Evolutionary conservation across 2,797 vertebrate genomes (phyloP).

Genomic region (Acanthornis magna): DNA sequence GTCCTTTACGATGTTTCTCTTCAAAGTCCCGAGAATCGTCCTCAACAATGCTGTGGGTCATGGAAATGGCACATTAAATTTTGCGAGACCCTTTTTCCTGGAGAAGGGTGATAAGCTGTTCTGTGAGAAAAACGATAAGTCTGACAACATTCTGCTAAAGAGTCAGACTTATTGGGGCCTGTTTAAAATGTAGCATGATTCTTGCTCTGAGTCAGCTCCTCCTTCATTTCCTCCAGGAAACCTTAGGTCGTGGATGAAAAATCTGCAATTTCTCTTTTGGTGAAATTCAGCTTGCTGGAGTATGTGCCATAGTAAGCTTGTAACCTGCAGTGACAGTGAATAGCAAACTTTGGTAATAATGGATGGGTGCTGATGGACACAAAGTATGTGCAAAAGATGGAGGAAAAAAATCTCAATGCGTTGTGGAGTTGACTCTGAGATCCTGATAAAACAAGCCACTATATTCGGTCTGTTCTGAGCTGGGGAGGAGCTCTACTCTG

Average conservation of each 20-base stretch:
- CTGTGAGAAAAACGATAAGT: fast-evolving
- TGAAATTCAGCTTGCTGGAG: not conserved
- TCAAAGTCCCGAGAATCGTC: fast-evolving
- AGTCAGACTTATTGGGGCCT: slow-evolving; percentile 27
- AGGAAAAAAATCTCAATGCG: not conserved
- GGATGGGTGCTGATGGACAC: not conserved
- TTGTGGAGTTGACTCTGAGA: not conserved
- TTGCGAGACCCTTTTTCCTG: slow-evolving; percentile 3
- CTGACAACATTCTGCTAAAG: fast-evolving
- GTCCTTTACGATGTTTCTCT: not conserved
- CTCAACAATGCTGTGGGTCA: not conserved
- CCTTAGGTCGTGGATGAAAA: not conserved
- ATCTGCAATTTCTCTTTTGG: not conserved
- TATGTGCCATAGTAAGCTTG: not conserved
- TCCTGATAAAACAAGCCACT: not conserved
- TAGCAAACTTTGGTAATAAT: not conserved
- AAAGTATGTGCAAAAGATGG: not conserved
- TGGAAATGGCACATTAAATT: fast-evolving
- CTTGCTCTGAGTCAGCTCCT: not conserved
- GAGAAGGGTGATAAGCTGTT: slow-evolving; percentile 13
- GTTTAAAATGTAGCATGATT: slow-evolving; percentile 29
- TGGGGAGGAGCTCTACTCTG: slow-evolving; percentile 6
- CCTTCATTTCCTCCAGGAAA: not conserved
- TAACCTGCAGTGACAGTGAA: not conserved
- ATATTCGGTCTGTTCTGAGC: not conserved